These are phyloP conservation scores for Cepaea nemoralis DNA, from an alignment of 1,140 invertebrate species.

Conservation along the genomic window DNA sequence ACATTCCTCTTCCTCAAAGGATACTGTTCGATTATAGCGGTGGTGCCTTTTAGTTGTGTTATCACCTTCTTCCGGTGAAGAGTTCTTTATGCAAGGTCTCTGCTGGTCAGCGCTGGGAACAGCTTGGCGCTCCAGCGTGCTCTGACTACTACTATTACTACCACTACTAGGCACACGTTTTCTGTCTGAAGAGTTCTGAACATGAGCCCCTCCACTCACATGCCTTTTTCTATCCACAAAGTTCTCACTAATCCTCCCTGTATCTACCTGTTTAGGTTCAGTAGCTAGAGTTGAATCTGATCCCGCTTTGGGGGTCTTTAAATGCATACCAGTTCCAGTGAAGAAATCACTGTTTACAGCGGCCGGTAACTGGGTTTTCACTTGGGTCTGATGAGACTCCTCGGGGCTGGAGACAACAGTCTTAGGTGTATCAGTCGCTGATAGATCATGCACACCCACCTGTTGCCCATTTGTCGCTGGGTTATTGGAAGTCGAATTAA, in stretches of 20 bases:
- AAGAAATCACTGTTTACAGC: neutral
- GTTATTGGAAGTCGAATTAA: constrained; percentile 1
- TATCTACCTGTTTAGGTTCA: neutral
- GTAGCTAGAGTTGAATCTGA: neutral
- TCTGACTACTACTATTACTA: neutral
- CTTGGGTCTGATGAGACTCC: neutral
- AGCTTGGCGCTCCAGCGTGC: neutral
- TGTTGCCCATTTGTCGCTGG: too few species aligned
- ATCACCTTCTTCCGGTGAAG: neutral
- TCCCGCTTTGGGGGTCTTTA: neutral
- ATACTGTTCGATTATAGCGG: constrained; percentile 28
- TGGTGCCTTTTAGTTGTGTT: neutral
- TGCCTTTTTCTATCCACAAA: neutral
- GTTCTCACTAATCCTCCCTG: neutral
- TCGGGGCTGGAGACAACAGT: neutral
- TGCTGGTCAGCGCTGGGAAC: constrained; percentile 5
- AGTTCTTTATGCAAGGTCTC: constrained; percentile 15
- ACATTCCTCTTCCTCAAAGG: constrained; percentile 36
- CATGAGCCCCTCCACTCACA: neutral
- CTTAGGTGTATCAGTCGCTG: neutral
- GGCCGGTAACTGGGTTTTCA: neutral
- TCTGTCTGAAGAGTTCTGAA: neutral
- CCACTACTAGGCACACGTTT: neutral
- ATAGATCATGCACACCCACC: too few species aligned
- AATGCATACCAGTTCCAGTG: constrained; percentile 4